Evolutionary conservation across 2,888 invertebrate genomes (phyloP), one percentile per base, ranked within the genome.

Genomic region (Netelia inedita): DNA sequence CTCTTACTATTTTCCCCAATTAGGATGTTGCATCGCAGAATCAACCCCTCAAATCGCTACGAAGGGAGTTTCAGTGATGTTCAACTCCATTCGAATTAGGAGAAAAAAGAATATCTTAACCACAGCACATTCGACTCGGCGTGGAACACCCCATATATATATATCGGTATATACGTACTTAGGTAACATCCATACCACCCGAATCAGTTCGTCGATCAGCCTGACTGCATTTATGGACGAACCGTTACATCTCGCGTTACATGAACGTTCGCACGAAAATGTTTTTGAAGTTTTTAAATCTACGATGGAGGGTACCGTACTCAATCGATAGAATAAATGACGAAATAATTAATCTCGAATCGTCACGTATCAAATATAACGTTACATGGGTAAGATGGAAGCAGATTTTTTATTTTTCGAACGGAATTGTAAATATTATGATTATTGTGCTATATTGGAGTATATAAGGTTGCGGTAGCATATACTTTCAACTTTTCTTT

Each of bases 121-220:
- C 46, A 46, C 14, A 46, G 14, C 14, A 10, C 46, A 46, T 10
- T 14, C 46, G 41, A 16, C n/a, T 19, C 50, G 78, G n/a, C 14
- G 59, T 46, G 14, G 14, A 61, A 69, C 46, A 10, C 50, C 61
- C 46, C 57, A 3, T 57, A 28, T 81, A 75, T 65, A 19, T 16
- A 63, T 43, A 46, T 21, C 55, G 28, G 16, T 59, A 11, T 63
- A 16, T 50, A 61, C n/a, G n/a, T 35, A 35, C n/a, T 19, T 59
- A 59, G 61, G 73, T 69, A 72, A 85, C 65, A 86, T 35, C 35
- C 35, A 80, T 81, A 23, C 74, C 87, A 86, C 85, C 87, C 80
- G 88, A 88, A 89, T 89, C 89, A 89, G 88, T 88, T 88, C 85
- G 82, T 75, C 21, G 79, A 74, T 74, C 65, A 59, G 72, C 16